These are phyloP conservation scores for Hirudinaria manillensis DNA, from an alignment of 2,888 invertebrate genomes.

Conservation along the genomic window DNA sequence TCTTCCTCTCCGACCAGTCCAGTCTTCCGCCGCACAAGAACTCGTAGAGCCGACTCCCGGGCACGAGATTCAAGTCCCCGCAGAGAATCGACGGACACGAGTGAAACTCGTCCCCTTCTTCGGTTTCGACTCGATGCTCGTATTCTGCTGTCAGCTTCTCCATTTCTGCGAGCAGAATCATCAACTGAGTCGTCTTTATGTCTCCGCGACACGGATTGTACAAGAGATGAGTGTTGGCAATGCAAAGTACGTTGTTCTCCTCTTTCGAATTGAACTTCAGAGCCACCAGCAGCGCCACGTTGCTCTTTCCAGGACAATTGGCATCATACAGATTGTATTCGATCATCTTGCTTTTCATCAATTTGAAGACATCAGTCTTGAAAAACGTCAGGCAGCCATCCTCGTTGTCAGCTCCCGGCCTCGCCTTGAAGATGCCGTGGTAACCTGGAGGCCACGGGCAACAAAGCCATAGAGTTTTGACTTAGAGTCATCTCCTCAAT, in stretches of 20 bases:
- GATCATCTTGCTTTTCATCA: conserved; percentile 65
- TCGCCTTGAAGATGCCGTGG: conserved; percentile 71
- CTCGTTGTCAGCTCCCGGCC: conserved; percentile 64
- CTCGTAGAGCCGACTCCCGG: conserved; percentile 67
- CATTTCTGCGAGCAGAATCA: conserved; percentile 75
- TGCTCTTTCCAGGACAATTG: conserved; percentile 72
- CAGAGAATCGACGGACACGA: conserved; percentile 72
- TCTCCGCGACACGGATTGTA: conserved; percentile 85
- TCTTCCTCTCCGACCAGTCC: conserved; percentile 50
- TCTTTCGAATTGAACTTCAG: conserved; percentile 53
- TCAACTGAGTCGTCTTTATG: conserved; percentile 79
- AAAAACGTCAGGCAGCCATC: conserved; percentile 90
- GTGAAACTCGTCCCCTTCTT: not conserved
- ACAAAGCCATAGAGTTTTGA: not conserved
- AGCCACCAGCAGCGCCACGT: conserved; percentile 76
- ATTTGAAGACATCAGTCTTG: conserved; percentile 63
- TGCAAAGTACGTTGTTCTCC: conserved; percentile 18
- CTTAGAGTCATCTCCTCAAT: not conserved
- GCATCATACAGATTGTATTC: conserved; percentile 64
- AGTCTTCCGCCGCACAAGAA: conserved; percentile 66
- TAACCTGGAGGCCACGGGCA: conserved; percentile 59
- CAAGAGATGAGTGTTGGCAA: conserved; percentile 77
- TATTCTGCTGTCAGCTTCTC: conserved; percentile 55
- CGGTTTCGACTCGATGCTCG: not conserved
- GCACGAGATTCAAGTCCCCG: conserved; percentile 85